phyloP scores from a whole-genome alignment of 2,888 invertebrate genomes.

The Cephus sareptanus region DNA sequence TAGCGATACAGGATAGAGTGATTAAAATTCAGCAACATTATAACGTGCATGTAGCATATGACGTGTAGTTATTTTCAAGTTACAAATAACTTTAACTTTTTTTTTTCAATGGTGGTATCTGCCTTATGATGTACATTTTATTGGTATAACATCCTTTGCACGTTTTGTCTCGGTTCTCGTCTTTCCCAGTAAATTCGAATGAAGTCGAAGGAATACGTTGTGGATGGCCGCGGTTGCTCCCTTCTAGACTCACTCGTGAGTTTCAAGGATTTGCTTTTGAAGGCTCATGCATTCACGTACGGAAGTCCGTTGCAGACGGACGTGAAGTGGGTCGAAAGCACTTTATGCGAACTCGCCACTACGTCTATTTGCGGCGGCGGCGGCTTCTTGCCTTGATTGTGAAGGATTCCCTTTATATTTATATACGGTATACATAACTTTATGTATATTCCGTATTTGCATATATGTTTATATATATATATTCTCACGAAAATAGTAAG shows the following conservation, averaged over 20 bases:
- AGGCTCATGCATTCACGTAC: neutral
- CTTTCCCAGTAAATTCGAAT: neutral
- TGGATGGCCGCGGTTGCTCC: neutral
- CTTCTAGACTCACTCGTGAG: neutral
- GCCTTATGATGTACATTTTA: neutral
- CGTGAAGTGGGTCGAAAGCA: constrained; percentile 4
- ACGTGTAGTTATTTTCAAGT: neutral
- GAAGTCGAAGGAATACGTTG: neutral
- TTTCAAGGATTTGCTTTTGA: neutral
- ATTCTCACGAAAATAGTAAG: neutral
- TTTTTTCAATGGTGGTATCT: neutral
- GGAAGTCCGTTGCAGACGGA: neutral
- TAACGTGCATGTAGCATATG: neutral
- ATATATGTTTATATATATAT: neutral
- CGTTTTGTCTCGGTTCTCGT: neutral
- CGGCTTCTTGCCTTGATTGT: neutral
- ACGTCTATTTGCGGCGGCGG: neutral
- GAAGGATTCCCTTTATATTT: neutral
- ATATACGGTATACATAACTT: neutral
- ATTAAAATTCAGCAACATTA: neutral
- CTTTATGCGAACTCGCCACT: neutral
- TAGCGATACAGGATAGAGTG: neutral
- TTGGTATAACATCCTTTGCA: neutral
- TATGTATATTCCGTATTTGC: neutral
- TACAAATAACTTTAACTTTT: neutral